phyloP scores from a whole-genome alignment of 2,888 invertebrate genomes.

The Eupeodes latifasciatus region DNA sequence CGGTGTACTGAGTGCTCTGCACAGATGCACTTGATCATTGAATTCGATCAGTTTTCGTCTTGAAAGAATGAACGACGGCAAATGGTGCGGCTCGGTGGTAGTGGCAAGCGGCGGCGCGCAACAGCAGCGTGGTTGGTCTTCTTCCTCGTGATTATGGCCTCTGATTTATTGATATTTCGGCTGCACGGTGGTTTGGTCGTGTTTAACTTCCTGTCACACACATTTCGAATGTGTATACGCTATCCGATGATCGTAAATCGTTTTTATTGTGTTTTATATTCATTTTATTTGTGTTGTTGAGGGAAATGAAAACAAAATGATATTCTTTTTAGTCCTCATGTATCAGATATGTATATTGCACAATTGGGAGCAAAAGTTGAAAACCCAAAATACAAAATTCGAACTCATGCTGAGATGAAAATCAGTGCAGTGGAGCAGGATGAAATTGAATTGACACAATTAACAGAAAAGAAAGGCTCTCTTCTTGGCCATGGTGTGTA shows the following conservation, averaged over 20 bases:
- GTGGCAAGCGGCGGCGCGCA: background rate
- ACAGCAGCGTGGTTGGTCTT: conserved; percentile 8
- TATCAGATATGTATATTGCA: conserved; percentile 1
- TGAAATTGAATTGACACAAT: conserved; percentile 75
- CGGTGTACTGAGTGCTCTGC: background rate
- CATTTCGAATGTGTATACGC: conserved; percentile 42
- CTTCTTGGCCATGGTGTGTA: conserved; percentile 39
- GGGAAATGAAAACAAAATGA: conserved; percentile 27
- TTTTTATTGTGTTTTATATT: conserved; percentile 65
- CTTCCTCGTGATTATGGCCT: conserved; percentile 58
- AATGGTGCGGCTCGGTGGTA: too few relatives aligned
- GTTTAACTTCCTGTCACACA: conserved; percentile 75
- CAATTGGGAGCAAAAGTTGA: conserved; percentile 14
- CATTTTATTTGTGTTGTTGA: background rate
- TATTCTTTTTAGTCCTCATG: background rate
- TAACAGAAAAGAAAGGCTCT: conserved; percentile 69
- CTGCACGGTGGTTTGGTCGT: conserved; percentile 55
- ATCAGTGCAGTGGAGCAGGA: conserved; percentile 76
- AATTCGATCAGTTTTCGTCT: conserved; percentile 33
- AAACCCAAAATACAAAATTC: conserved; percentile 32
- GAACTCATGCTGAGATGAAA: conserved; percentile 69
- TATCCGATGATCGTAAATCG: conserved; percentile 75
- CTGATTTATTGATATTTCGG: conserved; percentile 71
- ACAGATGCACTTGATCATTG: conserved; percentile 66
- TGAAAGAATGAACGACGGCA: background rate